Evolutionary conservation across 2,797 vertebrate genomes (phyloP).

Genomic region (Cephalopachus bancanus): DNA sequence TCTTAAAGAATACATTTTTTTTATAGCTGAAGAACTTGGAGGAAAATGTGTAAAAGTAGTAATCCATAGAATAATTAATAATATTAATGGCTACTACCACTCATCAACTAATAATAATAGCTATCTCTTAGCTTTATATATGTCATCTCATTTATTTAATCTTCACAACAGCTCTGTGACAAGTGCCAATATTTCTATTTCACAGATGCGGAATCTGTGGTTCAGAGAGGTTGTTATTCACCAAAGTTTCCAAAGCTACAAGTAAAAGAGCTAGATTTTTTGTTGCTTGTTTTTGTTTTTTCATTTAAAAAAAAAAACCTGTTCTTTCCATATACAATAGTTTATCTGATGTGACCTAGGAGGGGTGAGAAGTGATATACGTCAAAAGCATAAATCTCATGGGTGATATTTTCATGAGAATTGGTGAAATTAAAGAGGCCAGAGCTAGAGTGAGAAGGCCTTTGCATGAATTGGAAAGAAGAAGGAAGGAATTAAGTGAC

Average conservation of each 20-base stretch:
- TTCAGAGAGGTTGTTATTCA: neutral
- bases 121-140: neutral
- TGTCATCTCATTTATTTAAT: neutral
- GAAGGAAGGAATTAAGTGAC: conserved; percentile 4
- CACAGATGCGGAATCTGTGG: neutral
- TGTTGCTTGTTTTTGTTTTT: conserved; percentile 3
- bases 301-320: conserved; percentile 24
- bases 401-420: neutral
- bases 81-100: neutral
- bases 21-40: neutral
- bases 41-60: neutral
- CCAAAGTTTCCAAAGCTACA: neutral
- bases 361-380: neutral
- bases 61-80: neutral
- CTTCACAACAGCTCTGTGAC: neutral
- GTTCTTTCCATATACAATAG: neutral
- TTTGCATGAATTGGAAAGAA: neutral
- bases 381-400: neutral
- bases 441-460: neutral
- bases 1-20: conserved; percentile 10
- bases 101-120: neutral
- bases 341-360: neutral
- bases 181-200: neutral
- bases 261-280: neutral
- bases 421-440: neutral